Evolutionary conservation across 1,140 invertebrate genomes (phyloP).

Genomic region (Agrilus planipennis): DNA sequence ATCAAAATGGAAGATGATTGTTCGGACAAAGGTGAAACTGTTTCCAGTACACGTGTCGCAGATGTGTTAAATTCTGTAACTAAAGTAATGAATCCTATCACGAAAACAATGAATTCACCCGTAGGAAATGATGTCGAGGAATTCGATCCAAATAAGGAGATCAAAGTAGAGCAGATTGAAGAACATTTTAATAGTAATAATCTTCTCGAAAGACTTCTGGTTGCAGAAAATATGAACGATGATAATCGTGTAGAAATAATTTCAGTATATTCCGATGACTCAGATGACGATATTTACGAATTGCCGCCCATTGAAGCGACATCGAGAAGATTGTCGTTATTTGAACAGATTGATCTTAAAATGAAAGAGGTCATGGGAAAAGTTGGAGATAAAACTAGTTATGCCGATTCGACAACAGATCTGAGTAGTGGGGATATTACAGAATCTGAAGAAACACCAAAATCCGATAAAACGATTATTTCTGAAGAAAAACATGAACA

Average conservation of each 20-base stretch:
- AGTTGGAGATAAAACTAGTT: constrained; percentile 18
- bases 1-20: background rate
- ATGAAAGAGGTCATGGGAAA: constrained; percentile 30
- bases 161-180: too few species aligned
- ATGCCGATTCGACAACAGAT: constrained; percentile 24
- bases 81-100: too few species aligned
- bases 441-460: constrained; percentile 8
- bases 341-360: constrained; percentile 27
- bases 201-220: too few species aligned
- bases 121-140: too few species aligned
- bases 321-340: constrained; percentile 17
- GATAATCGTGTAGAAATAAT: constrained; percentile 17
- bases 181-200: too few species aligned
- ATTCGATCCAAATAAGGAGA: too few species aligned
- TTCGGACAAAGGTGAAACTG: background rate
- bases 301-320: constrained; percentile 7
- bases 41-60: too few species aligned
- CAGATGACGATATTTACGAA: constrained; percentile 1
- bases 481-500: background rate
- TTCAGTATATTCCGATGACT: constrained; percentile 9
- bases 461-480: background rate
- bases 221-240: background rate
- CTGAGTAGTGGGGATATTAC: too few species aligned
- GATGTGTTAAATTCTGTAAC: too few species aligned
- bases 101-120: too few species aligned